Evolutionary conservation across 2,113 vertebrate species (phyloP).

Genomic region (Zosterops lateralis): DNA sequence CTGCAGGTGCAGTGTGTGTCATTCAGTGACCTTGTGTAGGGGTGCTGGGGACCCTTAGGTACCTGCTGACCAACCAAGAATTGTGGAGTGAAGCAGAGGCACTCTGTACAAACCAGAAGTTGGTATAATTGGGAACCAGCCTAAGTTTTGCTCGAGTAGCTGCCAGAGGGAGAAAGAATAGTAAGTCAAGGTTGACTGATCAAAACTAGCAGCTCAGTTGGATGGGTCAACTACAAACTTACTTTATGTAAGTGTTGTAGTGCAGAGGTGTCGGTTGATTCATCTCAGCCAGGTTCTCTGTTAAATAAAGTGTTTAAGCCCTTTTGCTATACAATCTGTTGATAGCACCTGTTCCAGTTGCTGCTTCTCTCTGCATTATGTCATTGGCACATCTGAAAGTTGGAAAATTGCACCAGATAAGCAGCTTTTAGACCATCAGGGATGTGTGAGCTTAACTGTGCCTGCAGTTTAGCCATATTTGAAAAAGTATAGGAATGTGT

Average conservation of each 20-base stretch:
- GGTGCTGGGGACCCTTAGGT: no score
- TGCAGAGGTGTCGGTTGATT: background rate
- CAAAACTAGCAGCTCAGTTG: background rate
- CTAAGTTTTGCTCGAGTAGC: background rate
- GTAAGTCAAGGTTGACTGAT: background rate
- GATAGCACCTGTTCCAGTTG: background rate
- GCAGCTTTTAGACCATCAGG: background rate
- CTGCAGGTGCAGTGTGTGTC: background rate
- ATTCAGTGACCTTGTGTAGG: background rate
- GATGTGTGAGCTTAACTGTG: background rate
- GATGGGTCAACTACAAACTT: background rate
- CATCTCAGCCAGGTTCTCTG: background rate
- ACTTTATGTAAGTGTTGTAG: background rate
- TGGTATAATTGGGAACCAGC: background rate
- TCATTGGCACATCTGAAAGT: background rate
- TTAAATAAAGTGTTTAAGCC: background rate
- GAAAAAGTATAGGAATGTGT: background rate
- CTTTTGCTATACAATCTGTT: background rate
- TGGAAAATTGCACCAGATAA: accelerated
- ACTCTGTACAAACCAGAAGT: background rate
- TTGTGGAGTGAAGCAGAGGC: background rate
- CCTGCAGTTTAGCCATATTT: background rate
- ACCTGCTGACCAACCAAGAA: background rate
- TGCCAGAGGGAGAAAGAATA: background rate
- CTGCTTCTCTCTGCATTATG: background rate